These are phyloP conservation scores for Nestor notabilis DNA, from an alignment of 2,113 vertebrate genomes.

Conservation along the genomic window DNA sequence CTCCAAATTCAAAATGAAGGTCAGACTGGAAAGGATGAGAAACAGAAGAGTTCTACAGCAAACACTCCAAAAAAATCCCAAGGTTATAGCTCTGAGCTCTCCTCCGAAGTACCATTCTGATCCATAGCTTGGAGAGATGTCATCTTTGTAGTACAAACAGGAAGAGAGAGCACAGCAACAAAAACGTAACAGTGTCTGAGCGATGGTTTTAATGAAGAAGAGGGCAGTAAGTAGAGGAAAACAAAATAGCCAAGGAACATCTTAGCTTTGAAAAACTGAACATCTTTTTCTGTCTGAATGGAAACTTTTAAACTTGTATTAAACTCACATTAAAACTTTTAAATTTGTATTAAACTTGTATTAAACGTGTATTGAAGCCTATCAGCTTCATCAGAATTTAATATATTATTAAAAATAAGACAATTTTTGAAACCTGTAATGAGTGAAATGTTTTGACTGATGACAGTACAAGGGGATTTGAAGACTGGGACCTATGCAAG, in stretches of 20 bases:
- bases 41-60: neutral
- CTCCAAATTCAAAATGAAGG: conserved; percentile 35
- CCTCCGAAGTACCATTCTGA: neutral
- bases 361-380: neutral
- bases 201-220: neutral
- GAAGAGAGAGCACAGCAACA: conserved; percentile 17
- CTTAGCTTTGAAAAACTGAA: neutral
- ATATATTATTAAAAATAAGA: neutral
- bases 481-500: neutral
- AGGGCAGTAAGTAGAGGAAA: neutral
- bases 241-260: neutral
- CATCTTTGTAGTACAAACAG: neutral
- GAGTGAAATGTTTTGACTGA: neutral
- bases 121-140: neutral
- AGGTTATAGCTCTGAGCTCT: neutral
- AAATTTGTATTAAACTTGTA: too few relatives aligned
- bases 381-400: neutral
- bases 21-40: conserved; percentile 16
- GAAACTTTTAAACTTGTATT: neutral
- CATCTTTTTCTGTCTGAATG: neutral
- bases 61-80: neutral
- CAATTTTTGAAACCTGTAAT: neutral
- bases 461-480: neutral
- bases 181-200: neutral
- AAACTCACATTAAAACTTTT: too few relatives aligned